Percentiles rank a stretch among this genome's conserved stretches.
Conservation (phyloP, 2,888 invertebrate species). For the Drosophila mimica region DNA sequence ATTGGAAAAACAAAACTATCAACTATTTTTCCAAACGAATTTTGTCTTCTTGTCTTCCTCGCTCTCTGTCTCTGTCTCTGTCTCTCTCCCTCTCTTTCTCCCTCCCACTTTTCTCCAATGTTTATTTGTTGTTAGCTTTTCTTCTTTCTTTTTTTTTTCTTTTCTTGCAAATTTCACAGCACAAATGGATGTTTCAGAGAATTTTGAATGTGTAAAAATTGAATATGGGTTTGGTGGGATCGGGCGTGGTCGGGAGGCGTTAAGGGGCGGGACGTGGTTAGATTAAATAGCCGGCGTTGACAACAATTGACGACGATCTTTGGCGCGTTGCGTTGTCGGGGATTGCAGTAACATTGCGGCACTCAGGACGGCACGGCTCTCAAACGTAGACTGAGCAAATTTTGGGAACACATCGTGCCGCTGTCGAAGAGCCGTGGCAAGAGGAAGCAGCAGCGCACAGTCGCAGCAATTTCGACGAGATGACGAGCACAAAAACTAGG, state of each 20-base stretch:
- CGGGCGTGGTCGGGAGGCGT: background rate
- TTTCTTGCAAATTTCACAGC: constrained; percentile 16
- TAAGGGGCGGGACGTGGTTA: background rate
- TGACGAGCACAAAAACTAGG: constrained; percentile 12
- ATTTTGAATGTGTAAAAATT: background rate
- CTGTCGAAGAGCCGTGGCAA: constrained; percentile 30
- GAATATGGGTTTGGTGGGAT: background rate
- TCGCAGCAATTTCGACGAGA: background rate
- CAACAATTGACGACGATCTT: constrained; percentile 28
- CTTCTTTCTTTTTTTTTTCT: constrained; percentile 16
- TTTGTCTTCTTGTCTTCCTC: constrained; percentile 2
- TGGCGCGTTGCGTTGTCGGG: constrained; percentile 40
- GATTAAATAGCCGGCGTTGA: constrained; percentile 25
- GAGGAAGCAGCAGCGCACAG: constrained; percentile 17
- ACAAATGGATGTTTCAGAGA: constrained; percentile 16
- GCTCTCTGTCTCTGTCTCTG: background rate
- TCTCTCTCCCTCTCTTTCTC: background rate
- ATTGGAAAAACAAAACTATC: constrained; percentile 35
- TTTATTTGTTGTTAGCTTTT: constrained; percentile 28
- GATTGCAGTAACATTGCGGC: constrained; percentile 64
- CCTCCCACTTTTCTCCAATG: constrained; percentile 14
- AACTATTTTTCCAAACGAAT: constrained; percentile 10
- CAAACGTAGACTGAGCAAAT: constrained; percentile 69
- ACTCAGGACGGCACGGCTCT: constrained; percentile 68
- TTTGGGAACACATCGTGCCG: constrained; percentile 19